phyloP scores from a whole-genome alignment of 2,888 invertebrate species.

The Ochropacha duplaris region DNA sequence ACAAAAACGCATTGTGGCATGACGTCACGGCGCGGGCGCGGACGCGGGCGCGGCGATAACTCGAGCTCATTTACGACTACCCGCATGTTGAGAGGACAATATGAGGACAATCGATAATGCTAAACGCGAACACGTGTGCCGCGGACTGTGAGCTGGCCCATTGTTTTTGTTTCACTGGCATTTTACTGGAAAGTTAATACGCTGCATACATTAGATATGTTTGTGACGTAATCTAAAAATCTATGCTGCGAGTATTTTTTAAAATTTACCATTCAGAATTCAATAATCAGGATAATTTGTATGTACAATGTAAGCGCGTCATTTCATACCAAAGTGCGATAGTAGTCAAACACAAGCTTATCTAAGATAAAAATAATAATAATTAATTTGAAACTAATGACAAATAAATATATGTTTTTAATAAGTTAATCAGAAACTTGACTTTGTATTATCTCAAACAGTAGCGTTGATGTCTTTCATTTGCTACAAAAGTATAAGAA shows the following conservation, averaged over 20 bases:
- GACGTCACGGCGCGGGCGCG: constrained; percentile 49
- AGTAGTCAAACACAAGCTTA: too few relatives aligned
- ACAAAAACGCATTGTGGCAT: constrained; percentile 66
- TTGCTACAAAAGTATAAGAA: not conserved
- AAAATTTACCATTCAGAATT: too few relatives aligned
- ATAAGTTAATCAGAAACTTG: too few relatives aligned
- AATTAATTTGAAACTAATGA: too few relatives aligned
- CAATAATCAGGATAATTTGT: too few relatives aligned
- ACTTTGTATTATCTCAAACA: not conserved
- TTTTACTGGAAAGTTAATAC: constrained; percentile 16
- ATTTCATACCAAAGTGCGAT: too few relatives aligned
- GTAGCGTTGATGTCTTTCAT: not conserved
- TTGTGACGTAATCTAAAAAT: not conserved
- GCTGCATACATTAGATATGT: not conserved
- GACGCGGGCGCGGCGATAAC: not conserved
- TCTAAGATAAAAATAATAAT: too few relatives aligned
- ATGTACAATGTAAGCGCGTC: too few relatives aligned
- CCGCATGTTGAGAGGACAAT: constrained; percentile 73
- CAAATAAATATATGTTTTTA: too few relatives aligned
- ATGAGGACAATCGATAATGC: constrained; percentile 76
- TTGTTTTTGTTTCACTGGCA: constrained; percentile 53
- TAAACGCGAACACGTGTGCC: constrained; percentile 70
- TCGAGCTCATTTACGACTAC: constrained; percentile 61
- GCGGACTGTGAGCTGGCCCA: constrained; percentile 38
- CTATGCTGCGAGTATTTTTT: too few relatives aligned